A percentile compares a stretch with the other conserved stretches of the same genome.
phyloP scores from a whole-genome alignment of 2,797 vertebrate species.

The Acanthis flammea region DNA sequence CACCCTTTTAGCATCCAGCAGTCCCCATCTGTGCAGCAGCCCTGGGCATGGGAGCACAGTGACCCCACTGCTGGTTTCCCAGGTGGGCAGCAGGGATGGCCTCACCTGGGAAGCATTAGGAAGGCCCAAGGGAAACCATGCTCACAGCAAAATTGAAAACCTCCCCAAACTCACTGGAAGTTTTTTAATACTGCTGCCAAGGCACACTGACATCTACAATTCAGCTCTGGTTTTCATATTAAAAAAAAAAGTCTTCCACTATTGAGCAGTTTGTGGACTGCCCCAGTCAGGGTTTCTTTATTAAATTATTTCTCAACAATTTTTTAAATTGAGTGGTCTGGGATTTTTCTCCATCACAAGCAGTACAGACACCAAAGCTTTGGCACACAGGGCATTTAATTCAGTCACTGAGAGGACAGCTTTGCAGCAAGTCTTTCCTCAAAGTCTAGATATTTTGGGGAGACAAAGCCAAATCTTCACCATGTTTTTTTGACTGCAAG shows the following conservation, averaged over 20 bases:
- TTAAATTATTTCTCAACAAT: background rate
- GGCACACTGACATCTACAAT: background rate
- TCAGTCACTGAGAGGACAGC: background rate
- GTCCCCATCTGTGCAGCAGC: slow-evolving; percentile 85
- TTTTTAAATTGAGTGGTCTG: background rate
- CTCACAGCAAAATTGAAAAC: background rate
- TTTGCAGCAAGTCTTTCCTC: background rate
- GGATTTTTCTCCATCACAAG: background rate
- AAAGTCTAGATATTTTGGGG: background rate
- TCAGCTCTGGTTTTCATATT: background rate
- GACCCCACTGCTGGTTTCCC: background rate
- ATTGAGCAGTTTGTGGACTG: background rate
- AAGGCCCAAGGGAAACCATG: slow-evolving; percentile 1
- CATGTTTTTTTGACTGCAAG: background rate
- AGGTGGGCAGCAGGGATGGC: background rate
- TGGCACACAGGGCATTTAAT: background rate
- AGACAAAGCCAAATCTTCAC: background rate
- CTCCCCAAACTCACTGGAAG: background rate
- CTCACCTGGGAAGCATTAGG: background rate
- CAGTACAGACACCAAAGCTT: background rate
- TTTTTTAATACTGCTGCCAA: slow-evolving; percentile 25
- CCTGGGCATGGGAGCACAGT: slow-evolving; percentile 56
- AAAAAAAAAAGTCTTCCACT: background rate
- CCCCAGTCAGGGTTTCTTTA: background rate
- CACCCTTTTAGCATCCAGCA: slow-evolving; percentile 89